Base-by-base conservation (phyloP, 2,888 invertebrate species). In the Drosophila quinaria region DNA sequence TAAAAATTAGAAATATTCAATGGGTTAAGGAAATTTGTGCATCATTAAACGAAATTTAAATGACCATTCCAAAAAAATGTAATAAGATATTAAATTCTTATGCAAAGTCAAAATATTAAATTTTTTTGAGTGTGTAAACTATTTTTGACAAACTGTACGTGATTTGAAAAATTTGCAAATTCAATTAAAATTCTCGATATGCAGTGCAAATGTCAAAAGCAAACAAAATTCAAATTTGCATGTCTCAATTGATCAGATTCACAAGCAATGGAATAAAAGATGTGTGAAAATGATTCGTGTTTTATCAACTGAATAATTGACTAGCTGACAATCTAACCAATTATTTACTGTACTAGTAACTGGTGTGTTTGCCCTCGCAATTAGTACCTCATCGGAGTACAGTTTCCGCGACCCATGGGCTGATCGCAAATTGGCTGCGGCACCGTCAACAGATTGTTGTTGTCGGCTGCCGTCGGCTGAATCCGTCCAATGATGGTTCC, bases 381-480 rank as follows among this genome's bases (percentile, higher is more conserved):
- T 90, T 90, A 82, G 76, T 91, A 91, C 91, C 91, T 91, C 79
- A 91, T 85, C 59, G 84, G 52, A 54, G 77, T 70, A 22, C 91
- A 91, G 58, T 81, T 90, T 19, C 85, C 89, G 4, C 90, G 82
- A 29, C 90, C 84, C 61, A 91, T 42, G 13, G 93, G 93, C 75
- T 93, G 93, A 61, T 88, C 83, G 64, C 91, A 90, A 44, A 93
- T 91, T 25, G 92, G 91, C 59, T 87, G 82, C 25, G 91, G 90
- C 61, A 91, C 83, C 19, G 86, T 88, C 71, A 91, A 64, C 68
- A 89, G 77, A 78, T 93, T 93, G 56, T 92, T 91, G 61, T 92
- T 92, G 51, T 92, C 91, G 10, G 71, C 59, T 33, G 66, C 61
- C 10, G 77, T 61, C n/a, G 89, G 86, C 42, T 91, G 90, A 55